These are phyloP conservation scores for Pseudorhombus dupliciocellatus DNA, from an alignment of 2,113 vertebrate genomes.

Conservation along the genomic window DNA sequence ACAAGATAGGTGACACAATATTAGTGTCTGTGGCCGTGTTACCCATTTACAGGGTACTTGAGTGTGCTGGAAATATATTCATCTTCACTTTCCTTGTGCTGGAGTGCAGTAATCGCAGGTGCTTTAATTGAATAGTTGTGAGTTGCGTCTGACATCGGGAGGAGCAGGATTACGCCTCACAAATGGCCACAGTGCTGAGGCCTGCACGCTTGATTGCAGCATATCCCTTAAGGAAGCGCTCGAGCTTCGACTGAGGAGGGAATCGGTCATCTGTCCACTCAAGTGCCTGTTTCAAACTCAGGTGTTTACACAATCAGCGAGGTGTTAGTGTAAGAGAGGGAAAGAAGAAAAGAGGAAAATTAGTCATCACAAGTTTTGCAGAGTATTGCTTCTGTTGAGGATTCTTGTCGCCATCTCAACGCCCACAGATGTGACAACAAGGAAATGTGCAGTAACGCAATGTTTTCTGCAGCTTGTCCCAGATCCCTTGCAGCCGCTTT, in stretches of 20 bases:
- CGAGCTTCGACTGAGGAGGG: background rate
- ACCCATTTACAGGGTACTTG: background rate
- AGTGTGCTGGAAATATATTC: background rate
- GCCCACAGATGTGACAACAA: conserved; percentile 7
- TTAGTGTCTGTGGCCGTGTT: background rate
- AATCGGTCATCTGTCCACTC: conserved; percentile 25
- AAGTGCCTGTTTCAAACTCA: conserved; percentile 1
- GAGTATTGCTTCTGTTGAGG: conserved; percentile 13
- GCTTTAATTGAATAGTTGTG: conserved; percentile 13
- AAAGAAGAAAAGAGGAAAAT: conserved; percentile 16
- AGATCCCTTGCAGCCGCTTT: background rate
- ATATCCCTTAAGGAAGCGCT: conserved; percentile 9
- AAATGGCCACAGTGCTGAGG: conserved; percentile 9
- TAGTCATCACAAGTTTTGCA: conserved; percentile 26
- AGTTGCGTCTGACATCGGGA: conserved; percentile 1
- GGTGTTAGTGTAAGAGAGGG: background rate
- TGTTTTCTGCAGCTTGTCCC: background rate
- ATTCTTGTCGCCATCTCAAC: conserved; percentile 12
- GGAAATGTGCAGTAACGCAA: background rate
- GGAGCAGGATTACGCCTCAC: background rate
- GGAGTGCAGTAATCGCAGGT: background rate
- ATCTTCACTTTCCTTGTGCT: conserved; percentile 4
- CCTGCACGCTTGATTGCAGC: conserved; percentile 19
- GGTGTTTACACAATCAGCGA: conserved; percentile 41
- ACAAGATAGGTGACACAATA: conserved; percentile 20